These are phyloP conservation scores for Poeciliopsis gracilis DNA, from an alignment of 2,797 vertebrate species.

Conservation along the genomic window DNA sequence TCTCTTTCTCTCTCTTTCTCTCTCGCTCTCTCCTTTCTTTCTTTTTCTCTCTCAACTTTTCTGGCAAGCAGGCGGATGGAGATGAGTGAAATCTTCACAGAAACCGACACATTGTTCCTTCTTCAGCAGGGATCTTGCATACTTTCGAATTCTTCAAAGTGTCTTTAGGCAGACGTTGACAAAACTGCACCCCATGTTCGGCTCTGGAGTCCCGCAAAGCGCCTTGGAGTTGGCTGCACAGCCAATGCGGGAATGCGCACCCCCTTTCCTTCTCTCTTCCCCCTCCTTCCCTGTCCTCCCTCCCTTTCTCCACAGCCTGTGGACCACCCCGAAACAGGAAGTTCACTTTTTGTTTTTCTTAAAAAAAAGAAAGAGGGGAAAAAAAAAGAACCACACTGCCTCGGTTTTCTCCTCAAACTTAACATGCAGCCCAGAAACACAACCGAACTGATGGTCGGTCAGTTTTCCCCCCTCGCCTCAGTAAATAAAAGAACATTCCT, in stretches of 20 bases:
- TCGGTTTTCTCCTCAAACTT: slow-evolving; percentile 41
- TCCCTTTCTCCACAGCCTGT: slow-evolving; percentile 80
- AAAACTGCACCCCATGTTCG: slow-evolving; percentile 81
- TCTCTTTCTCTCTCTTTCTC: slow-evolving; percentile 18
- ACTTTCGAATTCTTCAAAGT: slow-evolving; percentile 39
- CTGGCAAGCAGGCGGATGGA: slow-evolving; percentile 72
- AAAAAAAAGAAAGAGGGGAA: slow-evolving; percentile 60
- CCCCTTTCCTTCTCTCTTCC: slow-evolving; percentile 60
- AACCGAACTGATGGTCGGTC: not conserved
- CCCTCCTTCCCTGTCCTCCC: slow-evolving; percentile 63
- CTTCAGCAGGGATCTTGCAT: slow-evolving; percentile 49
- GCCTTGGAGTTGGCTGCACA: slow-evolving; percentile 74
- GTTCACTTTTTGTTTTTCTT: slow-evolving; percentile 89
- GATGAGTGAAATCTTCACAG: slow-evolving; percentile 60
- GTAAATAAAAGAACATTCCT: not conserved
- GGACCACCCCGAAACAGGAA: slow-evolving; percentile 93
- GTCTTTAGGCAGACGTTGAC: slow-evolving; percentile 59
- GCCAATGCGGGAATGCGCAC: slow-evolving; percentile 82
- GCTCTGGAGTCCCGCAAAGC: slow-evolving; percentile 76
- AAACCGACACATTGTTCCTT: slow-evolving; percentile 60
- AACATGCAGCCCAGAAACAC: slow-evolving; percentile 27
- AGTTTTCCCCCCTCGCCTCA: not conserved
- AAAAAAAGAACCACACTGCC: slow-evolving; percentile 57
- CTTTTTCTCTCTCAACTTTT: slow-evolving; percentile 56
- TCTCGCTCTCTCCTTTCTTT: slow-evolving; percentile 2